A percentile compares a stretch with the other conserved stretches of the same genome.
These are phyloP conservation scores for Tamias sibiricus DNA, from an alignment of 2,113 vertebrate species.

Conservation along the genomic window DNA sequence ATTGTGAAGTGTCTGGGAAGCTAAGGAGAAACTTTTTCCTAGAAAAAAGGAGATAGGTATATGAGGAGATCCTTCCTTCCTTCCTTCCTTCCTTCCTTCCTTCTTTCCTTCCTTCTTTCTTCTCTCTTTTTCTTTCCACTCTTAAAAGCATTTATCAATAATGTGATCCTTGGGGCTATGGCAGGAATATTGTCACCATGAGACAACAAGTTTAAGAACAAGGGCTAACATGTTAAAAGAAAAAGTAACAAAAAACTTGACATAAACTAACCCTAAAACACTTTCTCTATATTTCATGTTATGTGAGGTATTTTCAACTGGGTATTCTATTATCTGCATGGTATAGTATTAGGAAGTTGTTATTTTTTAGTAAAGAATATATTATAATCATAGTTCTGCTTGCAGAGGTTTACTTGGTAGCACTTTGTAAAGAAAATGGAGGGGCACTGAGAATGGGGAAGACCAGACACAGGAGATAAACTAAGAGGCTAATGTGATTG, in stretches of 20 bases:
- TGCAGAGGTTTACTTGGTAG: background rate
- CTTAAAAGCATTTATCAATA: background rate
- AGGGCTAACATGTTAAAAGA: background rate
- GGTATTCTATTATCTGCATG: background rate
- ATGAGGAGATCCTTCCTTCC: background rate
- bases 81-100: no score
- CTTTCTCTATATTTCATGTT: background rate
- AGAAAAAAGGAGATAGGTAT: background rate
- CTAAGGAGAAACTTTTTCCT: background rate
- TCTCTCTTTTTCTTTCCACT: background rate
- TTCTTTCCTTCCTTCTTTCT: no score
- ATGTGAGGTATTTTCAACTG: background rate
- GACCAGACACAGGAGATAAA: background rate
- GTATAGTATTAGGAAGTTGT: background rate
- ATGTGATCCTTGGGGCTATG: background rate
- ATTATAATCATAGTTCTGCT: background rate
- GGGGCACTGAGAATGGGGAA: background rate
- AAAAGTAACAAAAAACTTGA: background rate
- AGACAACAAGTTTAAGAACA: background rate
- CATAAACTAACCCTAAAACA: background rate
- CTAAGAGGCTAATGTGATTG: background rate
- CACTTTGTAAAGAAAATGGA: background rate
- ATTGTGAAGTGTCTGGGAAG: background rate
- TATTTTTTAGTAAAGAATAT: background rate
- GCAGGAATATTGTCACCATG: background rate